Evolutionary conservation across 2,888 invertebrate genomes (phyloP).

Genomic region (Meteorus cinctellus): DNA sequence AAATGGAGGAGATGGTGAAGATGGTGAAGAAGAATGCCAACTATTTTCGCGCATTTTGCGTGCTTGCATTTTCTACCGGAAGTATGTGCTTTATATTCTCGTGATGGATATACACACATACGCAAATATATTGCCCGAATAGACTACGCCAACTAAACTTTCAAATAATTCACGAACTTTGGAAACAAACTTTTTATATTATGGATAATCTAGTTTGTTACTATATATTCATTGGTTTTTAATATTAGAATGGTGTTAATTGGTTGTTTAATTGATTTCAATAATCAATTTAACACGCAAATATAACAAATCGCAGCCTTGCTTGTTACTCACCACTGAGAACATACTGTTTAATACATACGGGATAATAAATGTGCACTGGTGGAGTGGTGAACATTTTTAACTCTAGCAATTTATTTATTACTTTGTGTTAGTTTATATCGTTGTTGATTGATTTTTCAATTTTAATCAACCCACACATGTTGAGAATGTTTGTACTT

Average conservation of each 20-base stretch:
- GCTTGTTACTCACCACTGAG: no score
- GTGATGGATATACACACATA: no score
- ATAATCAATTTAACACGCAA: background rate
- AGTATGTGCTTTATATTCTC: background rate
- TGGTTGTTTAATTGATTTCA: background rate
- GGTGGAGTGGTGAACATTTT: no score
- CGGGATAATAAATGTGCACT: no score
- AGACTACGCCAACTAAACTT: background rate
- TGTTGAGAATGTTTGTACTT: background rate
- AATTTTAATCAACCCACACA: conserved; percentile 5
- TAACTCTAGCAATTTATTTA: no score
- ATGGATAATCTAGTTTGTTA: background rate
- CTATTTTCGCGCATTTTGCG: conserved; percentile 2
- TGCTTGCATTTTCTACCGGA: background rate
- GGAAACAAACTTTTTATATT: background rate
- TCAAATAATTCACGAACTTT: background rate
- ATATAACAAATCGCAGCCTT: background rate
- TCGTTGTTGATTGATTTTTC: background rate
- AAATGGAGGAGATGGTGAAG: background rate
- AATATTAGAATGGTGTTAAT: background rate
- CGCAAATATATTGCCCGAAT: background rate
- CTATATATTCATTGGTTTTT: background rate
- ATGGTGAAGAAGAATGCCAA: conserved; percentile 34
- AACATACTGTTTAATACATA: no score
- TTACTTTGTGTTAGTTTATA: background rate